Base-by-base conservation (phyloP, 1,140 invertebrate species). In the Eumaeus atala region DNA sequence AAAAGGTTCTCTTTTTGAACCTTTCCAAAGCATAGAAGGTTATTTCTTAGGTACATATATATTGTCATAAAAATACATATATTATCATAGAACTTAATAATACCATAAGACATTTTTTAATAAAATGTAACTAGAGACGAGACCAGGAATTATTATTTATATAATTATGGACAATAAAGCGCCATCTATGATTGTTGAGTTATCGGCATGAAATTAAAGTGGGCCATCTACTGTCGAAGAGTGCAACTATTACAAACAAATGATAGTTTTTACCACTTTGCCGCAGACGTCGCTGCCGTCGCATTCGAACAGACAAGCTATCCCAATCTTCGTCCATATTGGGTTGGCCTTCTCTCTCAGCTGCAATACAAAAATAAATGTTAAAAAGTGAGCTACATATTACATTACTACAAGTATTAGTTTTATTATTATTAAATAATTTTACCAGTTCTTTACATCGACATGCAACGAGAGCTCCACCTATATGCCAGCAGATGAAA, bases 241-340 rank as follows among this genome's bases (percentile, higher is more conserved):
- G 67, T 9, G 8, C 8, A 65, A 67, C 9, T 28, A 16, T 10
- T 12, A 36, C 16, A 14, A 40, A 28, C 2, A 12, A 36, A 49
- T 17, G 34, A 9, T 17, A 37, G 5, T 38, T 21, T 28, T 38
- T 37, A 81, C 90, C 89, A 58, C 61, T 74, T 38, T 86, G 86
- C 17, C 87, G 84, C 66, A 90, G 86, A 37, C 90, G 87, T 37
- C 92, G 89, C 73, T 91, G 89, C 59, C 91, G 91, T 65, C 92
- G 89, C 71, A 93, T 91, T 64, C 92, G 86, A 47, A 93, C 91
- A 4, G 93, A 93, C 17, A 95, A 88, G 57, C 92, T 93, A 66
- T 95, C 93, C 90, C 93, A 93, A 67, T 92, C 91, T 38, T 92
- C 91, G 61, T 92, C 90, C 77, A 91, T 85, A 52, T 87, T 88